Percentiles rank a stretch among this genome's conserved stretches.
Conservation (phyloP, 2,797 vertebrate genomes). For the Cynodonichthys magdalenae region DNA sequence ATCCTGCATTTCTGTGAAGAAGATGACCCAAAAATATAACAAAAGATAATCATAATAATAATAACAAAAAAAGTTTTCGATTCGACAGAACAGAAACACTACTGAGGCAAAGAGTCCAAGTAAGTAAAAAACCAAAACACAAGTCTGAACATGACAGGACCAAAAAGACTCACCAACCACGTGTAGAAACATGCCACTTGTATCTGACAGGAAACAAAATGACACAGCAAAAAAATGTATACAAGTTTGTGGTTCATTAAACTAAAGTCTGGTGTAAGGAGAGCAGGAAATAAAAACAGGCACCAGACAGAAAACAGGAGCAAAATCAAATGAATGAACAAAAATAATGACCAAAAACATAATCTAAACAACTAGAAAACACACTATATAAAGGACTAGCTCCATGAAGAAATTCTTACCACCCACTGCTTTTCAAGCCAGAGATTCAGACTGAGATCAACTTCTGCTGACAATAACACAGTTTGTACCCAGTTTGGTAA, state of each 20-base stretch:
- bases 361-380: too few species aligned
- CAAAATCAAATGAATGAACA: neutral
- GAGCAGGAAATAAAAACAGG: too few species aligned
- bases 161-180: neutral
- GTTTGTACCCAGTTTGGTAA: too few species aligned
- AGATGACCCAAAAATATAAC: neutral
- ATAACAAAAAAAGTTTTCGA: too few species aligned
- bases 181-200: neutral
- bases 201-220: neutral
- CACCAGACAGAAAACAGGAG: neutral
- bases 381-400: too few species aligned
- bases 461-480: too few species aligned
- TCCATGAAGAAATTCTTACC: too few species aligned
- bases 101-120: conserved; percentile 1
- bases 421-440: too few species aligned
- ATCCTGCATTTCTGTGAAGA: neutral
- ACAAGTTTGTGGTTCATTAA: neutral
- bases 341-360: neutral
- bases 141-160: neutral
- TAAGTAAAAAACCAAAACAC: neutral
- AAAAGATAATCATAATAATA: neutral
- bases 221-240: too few species aligned
- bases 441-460: too few species aligned
- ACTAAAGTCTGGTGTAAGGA: neutral
- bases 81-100: neutral